Conservation (phyloP, 2,797 vertebrate genomes). For the Lepus townsendii region DNA sequence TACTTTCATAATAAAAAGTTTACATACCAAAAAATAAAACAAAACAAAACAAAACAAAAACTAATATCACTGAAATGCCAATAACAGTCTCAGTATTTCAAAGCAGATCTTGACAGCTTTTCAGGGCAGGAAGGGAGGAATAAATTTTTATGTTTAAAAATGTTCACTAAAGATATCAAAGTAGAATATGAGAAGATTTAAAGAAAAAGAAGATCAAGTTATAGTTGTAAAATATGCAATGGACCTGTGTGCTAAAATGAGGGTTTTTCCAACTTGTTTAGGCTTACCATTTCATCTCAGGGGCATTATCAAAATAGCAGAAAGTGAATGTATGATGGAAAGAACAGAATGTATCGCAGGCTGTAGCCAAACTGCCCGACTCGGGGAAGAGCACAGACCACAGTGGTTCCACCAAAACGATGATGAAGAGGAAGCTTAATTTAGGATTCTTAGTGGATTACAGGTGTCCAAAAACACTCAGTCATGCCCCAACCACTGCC, state of each 20-base stretch:
- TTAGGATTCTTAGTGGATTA: constrained; percentile 17
- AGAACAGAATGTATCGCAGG: not conserved
- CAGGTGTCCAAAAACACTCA: not conserved
- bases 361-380: not conserved
- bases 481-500: not conserved
- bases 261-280: constrained; percentile 56
- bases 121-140: not conserved
- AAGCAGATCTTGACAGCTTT: constrained; percentile 42
- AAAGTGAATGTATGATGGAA: not conserved
- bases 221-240: constrained; percentile 12
- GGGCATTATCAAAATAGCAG: constrained; percentile 12
- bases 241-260: constrained; percentile 23
- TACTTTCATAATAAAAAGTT: constrained; percentile 64
- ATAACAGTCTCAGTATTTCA: constrained; percentile 35
- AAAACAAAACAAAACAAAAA: not conserved
- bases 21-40: constrained; percentile 54
- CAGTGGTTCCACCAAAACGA: not conserved
- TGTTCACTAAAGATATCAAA: constrained; percentile 45
- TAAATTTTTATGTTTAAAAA: constrained; percentile 36
- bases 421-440: constrained; percentile 49
- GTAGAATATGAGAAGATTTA: constrained; percentile 47
- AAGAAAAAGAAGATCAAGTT: constrained; percentile 28
- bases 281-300: constrained; percentile 22
- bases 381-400: not conserved
- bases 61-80: not conserved